Base-by-base conservation (phyloP, 2,888 invertebrate species). In the Biston stratarius region DNA sequence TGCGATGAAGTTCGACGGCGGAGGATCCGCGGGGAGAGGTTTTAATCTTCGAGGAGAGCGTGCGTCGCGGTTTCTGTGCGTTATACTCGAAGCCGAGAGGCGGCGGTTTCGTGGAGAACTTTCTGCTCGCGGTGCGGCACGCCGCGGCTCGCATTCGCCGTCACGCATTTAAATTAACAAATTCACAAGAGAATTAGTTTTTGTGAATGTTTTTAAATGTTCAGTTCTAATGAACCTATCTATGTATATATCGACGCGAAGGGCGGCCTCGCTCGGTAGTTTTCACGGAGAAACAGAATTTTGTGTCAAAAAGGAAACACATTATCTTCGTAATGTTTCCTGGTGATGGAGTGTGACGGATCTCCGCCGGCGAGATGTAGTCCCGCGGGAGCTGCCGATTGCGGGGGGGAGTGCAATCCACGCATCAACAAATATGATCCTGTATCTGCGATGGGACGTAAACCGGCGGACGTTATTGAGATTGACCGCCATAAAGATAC, bases 1-100 rank as follows among this genome's bases (percentile, higher is more conserved):
- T 84, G 84, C 40, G 83, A 79, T 81, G 76, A 84, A 86, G 80
- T 86, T 86, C 68, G 76, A 77, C 78, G 76, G 75, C 76, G 77
- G 67, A 75, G 80, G 82, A 84, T 77, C 69, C 74, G 63, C 33
- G 12, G 38, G 11, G 76, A 75, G 71, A 79, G 79, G 80, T 79
- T 84, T 81, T 77, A 82, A 83, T 82, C 72, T 75, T 73, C 65
- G 72, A 57, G 67, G 67, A 67, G 55, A 38, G 24, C 63, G 52
- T 61, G 59, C 70, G 69, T 71, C 66, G 77, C 65, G 80, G 78
- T 74, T 77, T 74, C 62, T 67, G 73, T 70, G 67, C 69, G 74
- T 70, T 66, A 71, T 75, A 77, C 78, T 77, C 78, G 72, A 71
- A 74, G 80, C 67, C 63, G 56, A 12, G 62, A 59, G 59, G 61